Base-by-base conservation (phyloP, 1,140 invertebrate genomes). In the Listronotus bonariensis region DNA sequence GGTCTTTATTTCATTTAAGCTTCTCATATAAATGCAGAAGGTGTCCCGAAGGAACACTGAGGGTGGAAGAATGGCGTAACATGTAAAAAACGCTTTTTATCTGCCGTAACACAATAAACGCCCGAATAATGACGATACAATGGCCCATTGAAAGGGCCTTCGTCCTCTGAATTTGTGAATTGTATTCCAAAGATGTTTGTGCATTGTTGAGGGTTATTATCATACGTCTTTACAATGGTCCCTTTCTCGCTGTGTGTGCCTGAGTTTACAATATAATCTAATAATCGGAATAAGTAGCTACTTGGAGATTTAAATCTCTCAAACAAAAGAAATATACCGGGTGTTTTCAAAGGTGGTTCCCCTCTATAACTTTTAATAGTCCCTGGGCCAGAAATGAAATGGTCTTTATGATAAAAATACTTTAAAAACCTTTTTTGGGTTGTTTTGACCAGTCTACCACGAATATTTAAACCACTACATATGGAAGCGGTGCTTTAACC, bases 201-300 rank as follows among this genome's bases (percentile, higher is more conserved):
- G 54, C 15, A 68, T 68, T 68, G 67, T 68, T 62, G 55, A 26
- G 38, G 38, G 42, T 62, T 68, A 68, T 68, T 68, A 68, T 68
- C 67, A 65, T 65, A 65, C 53, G 15, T 51, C 60, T 26, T 38
- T 51, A 46, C 61, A 60, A 64, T 48, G 48, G 52, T 15, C 17
- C 56, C 57, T 68, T 58, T 60, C 52, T 56, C 49, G 60, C 26
- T 65, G 60, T 68, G 64, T 68, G 67, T 68, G 60, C 67, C 55
- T 58, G 67, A 51, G 46, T 65, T 68, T 55, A 68, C 61, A 68
- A 64, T 65, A 64, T 65, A 65, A 68, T 68, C 57, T 64, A 61
- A 56, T 64, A 45, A 54, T 48, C 41, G 32, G 51, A 57, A 61
- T 42, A 42, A 67, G 38, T 61, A 45, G 34, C 45, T 55, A 32